A percentile compares a stretch with the other conserved stretches of the same genome.
Conservation (phyloP, 2,797 vertebrate species). For the Podarcis siculus region DNA sequence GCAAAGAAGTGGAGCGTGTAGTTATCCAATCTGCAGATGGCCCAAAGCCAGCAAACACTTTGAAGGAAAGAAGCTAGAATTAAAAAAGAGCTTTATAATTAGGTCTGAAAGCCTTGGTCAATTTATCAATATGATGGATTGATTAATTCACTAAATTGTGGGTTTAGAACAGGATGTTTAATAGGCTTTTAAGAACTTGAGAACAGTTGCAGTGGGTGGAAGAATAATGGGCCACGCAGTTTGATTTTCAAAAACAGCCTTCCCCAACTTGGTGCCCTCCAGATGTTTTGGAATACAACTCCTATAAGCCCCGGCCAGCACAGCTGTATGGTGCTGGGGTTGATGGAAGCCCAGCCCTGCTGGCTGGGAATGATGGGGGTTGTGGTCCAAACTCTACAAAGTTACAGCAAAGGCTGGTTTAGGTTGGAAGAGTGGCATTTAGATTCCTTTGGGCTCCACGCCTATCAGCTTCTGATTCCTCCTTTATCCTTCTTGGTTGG, state of each 20-base stretch:
- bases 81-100: conserved; percentile 3
- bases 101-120: conserved; percentile 8
- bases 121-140: conserved; percentile 33
- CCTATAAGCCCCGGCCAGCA: not conserved
- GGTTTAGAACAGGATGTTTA: not conserved
- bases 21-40: not conserved
- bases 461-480: not conserved
- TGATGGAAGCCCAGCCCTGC: no score
- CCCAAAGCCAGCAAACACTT: not conserved
- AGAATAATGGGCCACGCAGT: not conserved
- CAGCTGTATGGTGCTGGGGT: no score
- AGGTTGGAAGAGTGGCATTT: no score
- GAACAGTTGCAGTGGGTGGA: not conserved
- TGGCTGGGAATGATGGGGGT: not conserved
- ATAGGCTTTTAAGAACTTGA: conserved; percentile 1
- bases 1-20: no score
- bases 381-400: not conserved
- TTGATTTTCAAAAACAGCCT: not conserved
- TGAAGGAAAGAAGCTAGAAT: not conserved
- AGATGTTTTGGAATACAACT: not conserved
- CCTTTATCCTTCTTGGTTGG: not conserved
- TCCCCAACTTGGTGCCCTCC: not conserved
- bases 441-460: no score
- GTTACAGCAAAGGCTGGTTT: not conserved
- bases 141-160: conserved; percentile 19